Base-by-base conservation (phyloP, 2,888 invertebrate species). In the Altica lythri region DNA sequence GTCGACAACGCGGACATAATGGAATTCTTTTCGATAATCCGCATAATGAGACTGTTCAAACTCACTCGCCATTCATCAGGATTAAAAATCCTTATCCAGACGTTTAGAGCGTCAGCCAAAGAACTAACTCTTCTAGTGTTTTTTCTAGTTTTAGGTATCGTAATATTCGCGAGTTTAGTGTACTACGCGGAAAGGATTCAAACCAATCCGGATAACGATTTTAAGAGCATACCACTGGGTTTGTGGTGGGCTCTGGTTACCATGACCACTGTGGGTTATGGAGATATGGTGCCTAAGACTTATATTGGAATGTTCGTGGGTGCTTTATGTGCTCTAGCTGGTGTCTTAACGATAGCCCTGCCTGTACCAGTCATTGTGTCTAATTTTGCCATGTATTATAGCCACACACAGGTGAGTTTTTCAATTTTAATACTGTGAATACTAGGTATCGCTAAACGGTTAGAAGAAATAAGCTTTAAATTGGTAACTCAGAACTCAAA, bases 321-420 rank as follows among this genome's bases (percentile, higher is more conserved):
- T 65, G 95, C 96, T 10, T 83, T 99, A 42, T 99, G 98, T 79
- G 98, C 99, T 60, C 83, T 99, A 65, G 95, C 96, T 72, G 99
- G 99, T 79, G 98, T 99, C 70, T 83, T 99, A 70, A 98, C 97
- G 75, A 95, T 99, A 80, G 98, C 98, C 72, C 85, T 98, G 73
- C 98, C 98, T 66, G 96, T 98, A 71, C 97, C 98, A 68, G 98
- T 99, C 78, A 99, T 99, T 75, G 98, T 99, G 66, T 95, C 95
- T 79, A 99, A 99, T 83, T 99, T 99, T 79, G 92, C 93, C 72
- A 93, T 93, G 93, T 93, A 92, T 80, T 93, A 93, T 80, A 92
- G 92, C 68, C 93, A 93, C 79, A 93, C 93, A 70, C 90, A 77
- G 74, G 77, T 77, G 67, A 69, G 63, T 58, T 6, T 6, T 10